phyloP scores from a whole-genome alignment of 2,888 invertebrate genomes.

The Melitaea athalia region DNA sequence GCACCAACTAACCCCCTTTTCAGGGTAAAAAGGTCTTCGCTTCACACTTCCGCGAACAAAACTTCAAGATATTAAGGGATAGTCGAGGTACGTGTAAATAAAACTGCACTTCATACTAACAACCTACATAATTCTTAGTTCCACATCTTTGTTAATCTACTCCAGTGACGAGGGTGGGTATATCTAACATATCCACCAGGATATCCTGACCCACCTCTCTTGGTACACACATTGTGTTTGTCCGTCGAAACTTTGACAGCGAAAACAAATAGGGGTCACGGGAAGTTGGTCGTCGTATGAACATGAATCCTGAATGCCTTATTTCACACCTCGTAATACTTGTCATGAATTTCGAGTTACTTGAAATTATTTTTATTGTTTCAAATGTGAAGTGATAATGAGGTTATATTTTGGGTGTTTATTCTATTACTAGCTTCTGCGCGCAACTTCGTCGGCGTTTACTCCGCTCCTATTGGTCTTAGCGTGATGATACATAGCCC shows the following conservation, averaged over 20 bases:
- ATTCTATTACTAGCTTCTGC: too few species aligned
- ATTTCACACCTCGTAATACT: slow-evolving; percentile 29
- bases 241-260: slow-evolving; percentile 22
- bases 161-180: slow-evolving; percentile 27
- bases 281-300: slow-evolving; percentile 11
- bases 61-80: slow-evolving; percentile 9
- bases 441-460: too few species aligned
- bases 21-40: slow-evolving; percentile 7
- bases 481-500: too few species aligned
- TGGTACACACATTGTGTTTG: slow-evolving; percentile 28
- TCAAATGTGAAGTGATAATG: slow-evolving; percentile 19
- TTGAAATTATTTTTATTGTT: slow-evolving; percentile 22
- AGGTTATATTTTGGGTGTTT: background rate
- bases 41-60: background rate
- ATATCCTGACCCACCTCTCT: slow-evolving; percentile 22
- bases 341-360: slow-evolving; percentile 25
- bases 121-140: slow-evolving; percentile 33
- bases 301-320: slow-evolving; percentile 21
- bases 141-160: slow-evolving; percentile 36
- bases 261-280: slow-evolving; percentile 16
- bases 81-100: slow-evolving; percentile 15
- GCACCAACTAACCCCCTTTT: background rate
- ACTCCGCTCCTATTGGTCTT: too few species aligned
- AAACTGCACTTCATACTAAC: slow-evolving; percentile 25
- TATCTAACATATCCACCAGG: slow-evolving; percentile 29